Conservation (phyloP, 2,797 vertebrate genomes). For the Phrynocephalus guinanensis region DNA sequence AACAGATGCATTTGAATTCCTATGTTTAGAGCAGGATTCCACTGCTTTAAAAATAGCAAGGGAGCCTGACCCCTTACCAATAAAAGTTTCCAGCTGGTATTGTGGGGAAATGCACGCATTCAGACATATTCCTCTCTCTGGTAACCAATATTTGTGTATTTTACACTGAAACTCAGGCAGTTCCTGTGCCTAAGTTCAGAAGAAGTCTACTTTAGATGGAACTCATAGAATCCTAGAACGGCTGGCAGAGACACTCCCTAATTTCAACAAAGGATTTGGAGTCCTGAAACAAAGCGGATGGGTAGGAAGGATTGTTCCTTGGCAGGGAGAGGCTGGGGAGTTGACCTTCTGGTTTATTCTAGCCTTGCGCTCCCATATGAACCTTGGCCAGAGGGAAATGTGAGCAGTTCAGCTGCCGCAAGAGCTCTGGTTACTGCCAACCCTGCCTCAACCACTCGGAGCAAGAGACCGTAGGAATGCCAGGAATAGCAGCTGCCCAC, state of each 20-base stretch:
- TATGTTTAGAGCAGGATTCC: neutral
- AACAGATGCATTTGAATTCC: neutral
- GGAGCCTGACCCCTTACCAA: neutral
- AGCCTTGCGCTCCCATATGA: neutral
- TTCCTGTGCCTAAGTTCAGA: neutral
- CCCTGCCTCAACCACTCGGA: neutral
- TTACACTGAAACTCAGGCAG: neutral
- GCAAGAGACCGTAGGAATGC: neutral
- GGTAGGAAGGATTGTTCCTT: neutral
- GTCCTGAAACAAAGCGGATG: neutral
- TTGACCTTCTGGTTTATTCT: conserved; percentile 35
- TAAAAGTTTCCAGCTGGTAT: neutral
- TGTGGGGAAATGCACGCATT: neutral
- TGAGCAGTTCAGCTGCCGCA: conserved; percentile 52
- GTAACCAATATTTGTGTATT: neutral
- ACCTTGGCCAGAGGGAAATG: conserved; percentile 16
- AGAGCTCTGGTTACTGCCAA: conserved; percentile 31
- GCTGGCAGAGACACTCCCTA: neutral
- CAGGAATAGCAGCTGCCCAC: conserved; percentile 55
- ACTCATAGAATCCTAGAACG: neutral
- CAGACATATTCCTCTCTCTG: neutral
- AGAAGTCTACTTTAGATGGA: neutral
- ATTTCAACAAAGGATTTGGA: neutral
- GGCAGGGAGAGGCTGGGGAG: neutral
- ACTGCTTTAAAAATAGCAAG: neutral